These are phyloP conservation scores for Oasisia sp. DNA, from an alignment of 2,888 invertebrate species.

Conservation along the genomic window DNA sequence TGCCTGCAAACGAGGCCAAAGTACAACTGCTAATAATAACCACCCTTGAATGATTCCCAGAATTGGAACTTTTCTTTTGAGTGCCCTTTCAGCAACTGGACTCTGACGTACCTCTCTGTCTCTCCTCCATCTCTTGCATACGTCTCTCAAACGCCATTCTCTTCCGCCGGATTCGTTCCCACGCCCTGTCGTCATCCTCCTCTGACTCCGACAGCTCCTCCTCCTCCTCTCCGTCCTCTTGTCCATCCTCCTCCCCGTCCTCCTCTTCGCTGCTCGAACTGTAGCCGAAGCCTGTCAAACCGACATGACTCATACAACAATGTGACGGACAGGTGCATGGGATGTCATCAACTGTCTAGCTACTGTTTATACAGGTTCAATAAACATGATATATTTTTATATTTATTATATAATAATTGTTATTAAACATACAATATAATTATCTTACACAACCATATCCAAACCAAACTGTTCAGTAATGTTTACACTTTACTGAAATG, in stretches of 20 bases:
- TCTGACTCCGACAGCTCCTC: constrained; percentile 24
- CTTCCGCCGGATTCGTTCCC: constrained; percentile 34
- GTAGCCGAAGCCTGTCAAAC: constrained; percentile 34
- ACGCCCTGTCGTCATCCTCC: constrained; percentile 31
- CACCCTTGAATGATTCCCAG: too few species aligned
- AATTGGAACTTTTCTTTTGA: too few species aligned
- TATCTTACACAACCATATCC: too few species aligned
- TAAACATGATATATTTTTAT: neutral
- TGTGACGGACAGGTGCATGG: neutral
- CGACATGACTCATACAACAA: neutral
- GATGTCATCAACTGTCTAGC: neutral
- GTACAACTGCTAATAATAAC: too few species aligned
- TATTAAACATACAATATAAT: too few species aligned
- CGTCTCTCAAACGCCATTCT: constrained; percentile 32
- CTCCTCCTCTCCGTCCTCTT: neutral
- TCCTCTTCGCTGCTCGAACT: constrained; percentile 33
- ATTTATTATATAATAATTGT: too few species aligned
- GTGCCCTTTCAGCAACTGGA: too few species aligned
- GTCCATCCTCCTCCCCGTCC: constrained; percentile 14
- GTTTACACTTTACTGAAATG: too few species aligned
- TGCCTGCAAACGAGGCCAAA: too few species aligned
- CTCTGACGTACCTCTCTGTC: neutral
- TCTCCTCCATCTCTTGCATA: constrained; percentile 31
- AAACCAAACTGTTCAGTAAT: too few species aligned
- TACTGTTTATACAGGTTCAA: neutral